Evolutionary conservation across 2,113 vertebrate genomes (phyloP).

Genomic region (Pleuronectes platessa): DNA sequence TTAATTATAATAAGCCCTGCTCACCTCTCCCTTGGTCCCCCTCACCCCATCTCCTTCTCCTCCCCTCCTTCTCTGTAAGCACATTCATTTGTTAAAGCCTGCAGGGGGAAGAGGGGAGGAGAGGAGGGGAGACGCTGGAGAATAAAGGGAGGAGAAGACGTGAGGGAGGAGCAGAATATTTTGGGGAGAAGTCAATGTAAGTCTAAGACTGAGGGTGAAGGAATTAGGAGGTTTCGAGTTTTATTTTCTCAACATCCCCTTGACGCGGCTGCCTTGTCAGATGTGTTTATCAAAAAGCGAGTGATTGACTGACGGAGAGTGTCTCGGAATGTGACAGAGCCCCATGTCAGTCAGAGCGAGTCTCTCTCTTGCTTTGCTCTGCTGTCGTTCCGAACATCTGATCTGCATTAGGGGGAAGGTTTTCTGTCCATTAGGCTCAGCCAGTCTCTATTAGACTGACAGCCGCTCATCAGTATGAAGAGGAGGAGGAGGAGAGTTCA

Average conservation of each 20-base stretch:
- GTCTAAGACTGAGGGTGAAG: slow-evolving; percentile 6
- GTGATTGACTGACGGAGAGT: slow-evolving; percentile 50
- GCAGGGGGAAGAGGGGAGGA: slow-evolving; percentile 16
- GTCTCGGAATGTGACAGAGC: slow-evolving; percentile 32
- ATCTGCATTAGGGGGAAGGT: slow-evolving; percentile 58
- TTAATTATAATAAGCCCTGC: slow-evolving; percentile 76
- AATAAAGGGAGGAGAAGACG: slow-evolving; percentile 28
- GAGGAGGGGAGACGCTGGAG: slow-evolving; percentile 21
- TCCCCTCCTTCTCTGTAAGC: slow-evolving; percentile 52
- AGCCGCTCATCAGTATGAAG: slow-evolving; percentile 45
- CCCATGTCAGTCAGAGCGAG: slow-evolving; percentile 18
- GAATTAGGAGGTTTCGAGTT: neutral
- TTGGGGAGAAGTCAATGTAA: slow-evolving; percentile 19
- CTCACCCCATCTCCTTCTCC: neutral
- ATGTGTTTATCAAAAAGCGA: slow-evolving; percentile 22
- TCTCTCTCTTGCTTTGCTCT: slow-evolving; percentile 27
- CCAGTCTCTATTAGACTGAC: slow-evolving; percentile 48
- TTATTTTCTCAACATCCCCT: neutral
- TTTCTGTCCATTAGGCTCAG: slow-evolving; percentile 62
- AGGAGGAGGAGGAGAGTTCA: slow-evolving; percentile 15
- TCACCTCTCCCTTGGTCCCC: slow-evolving; percentile 42
- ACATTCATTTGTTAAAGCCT: slow-evolving; percentile 52
- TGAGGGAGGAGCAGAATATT: slow-evolving; percentile 12
- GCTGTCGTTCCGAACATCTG: slow-evolving; percentile 57
- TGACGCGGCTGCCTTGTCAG: slow-evolving; percentile 10